A percentile compares a stretch with the other conserved stretches of the same genome.
These are phyloP conservation scores for Chondrosia reniformis DNA, from an alignment of 37 sponge, comb jelly and placozoan species.

Conservation along the genomic window DNA sequence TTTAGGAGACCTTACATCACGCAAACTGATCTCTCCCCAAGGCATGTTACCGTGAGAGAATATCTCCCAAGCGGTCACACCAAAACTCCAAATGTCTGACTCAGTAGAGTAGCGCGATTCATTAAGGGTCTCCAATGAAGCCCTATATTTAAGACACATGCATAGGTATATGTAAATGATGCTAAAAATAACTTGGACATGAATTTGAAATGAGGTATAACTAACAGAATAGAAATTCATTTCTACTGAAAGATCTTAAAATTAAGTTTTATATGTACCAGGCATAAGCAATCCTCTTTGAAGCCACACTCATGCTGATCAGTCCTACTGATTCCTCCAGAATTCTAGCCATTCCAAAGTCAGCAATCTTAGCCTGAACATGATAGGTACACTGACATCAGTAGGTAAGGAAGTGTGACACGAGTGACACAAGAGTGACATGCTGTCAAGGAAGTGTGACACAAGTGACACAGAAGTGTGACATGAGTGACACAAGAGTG, in stretches of 20 bases:
- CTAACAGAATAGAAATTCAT: too few species aligned
- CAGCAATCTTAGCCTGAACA: conserved; percentile 57
- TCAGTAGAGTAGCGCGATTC: conserved; percentile 47
- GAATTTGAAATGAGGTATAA: too few species aligned
- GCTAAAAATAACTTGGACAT: too few species aligned
- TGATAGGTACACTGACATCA: too few species aligned
- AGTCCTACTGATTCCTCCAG: conserved; percentile 28
- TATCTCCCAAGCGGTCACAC: conserved; percentile 69
- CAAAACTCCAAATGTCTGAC: conserved; percentile 80
- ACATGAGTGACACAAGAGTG: too few species aligned
- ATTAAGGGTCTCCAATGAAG: conserved; percentile 48
- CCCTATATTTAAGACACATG: conserved; percentile 35
- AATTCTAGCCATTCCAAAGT: conserved; percentile 69
- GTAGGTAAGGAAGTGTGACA: too few species aligned
- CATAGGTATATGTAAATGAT: too few species aligned
- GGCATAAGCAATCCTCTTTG: conserved; percentile 32
- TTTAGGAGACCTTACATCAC: conserved; percentile 19
- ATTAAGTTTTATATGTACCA: too few species aligned
- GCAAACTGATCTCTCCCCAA: conserved; percentile 42
- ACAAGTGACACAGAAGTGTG: too few species aligned
- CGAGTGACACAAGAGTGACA: too few species aligned
- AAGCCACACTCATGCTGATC: conserved; percentile 38
- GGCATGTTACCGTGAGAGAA: conserved; percentile 50
- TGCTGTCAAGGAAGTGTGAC: too few species aligned
- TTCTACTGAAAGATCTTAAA: too few species aligned